Evolutionary conservation across 2,113 vertebrate species (phyloP).

Genomic region (Scartelaos histophorus): DNA sequence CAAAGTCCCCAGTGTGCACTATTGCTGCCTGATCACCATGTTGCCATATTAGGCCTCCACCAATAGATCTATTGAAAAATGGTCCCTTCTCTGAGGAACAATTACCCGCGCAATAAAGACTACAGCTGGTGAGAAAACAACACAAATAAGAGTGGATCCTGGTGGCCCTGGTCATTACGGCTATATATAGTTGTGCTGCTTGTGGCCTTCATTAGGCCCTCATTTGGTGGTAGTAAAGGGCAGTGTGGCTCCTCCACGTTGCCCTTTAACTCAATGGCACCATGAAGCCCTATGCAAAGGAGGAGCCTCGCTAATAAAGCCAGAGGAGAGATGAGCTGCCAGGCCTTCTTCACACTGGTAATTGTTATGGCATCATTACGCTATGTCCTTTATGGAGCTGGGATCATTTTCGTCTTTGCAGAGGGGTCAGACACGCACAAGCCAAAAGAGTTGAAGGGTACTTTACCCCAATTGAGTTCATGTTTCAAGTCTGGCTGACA

Average conservation of each 20-base stretch:
- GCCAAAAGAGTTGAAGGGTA: constrained; percentile 63
- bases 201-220: constrained; percentile 67
- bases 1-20: constrained; percentile 3
- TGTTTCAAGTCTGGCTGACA: constrained; percentile 63
- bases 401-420: constrained; percentile 46
- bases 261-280: constrained; percentile 58
- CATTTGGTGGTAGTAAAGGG: constrained; percentile 59
- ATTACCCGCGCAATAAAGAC: constrained; percentile 49
- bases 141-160: constrained; percentile 31
- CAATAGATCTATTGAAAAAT: constrained; percentile 45
- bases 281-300: constrained; percentile 53
- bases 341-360: constrained; percentile 42
- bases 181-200: constrained; percentile 58
- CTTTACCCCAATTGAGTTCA: constrained; percentile 36
- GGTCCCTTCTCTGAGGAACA: constrained; percentile 39
- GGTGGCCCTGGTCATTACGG: constrained; percentile 48
- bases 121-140: constrained; percentile 39
- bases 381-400: constrained; percentile 43
- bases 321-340: constrained; percentile 57
- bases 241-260: constrained; percentile 40
- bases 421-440: constrained; percentile 53
- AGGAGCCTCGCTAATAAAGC: constrained; percentile 51
- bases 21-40: constrained; percentile 14
- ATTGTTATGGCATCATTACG: constrained; percentile 57
- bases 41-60: constrained; percentile 18